Conservation (phyloP, 2,113 vertebrate species). For the Rhynchomys soricoides region DNA sequence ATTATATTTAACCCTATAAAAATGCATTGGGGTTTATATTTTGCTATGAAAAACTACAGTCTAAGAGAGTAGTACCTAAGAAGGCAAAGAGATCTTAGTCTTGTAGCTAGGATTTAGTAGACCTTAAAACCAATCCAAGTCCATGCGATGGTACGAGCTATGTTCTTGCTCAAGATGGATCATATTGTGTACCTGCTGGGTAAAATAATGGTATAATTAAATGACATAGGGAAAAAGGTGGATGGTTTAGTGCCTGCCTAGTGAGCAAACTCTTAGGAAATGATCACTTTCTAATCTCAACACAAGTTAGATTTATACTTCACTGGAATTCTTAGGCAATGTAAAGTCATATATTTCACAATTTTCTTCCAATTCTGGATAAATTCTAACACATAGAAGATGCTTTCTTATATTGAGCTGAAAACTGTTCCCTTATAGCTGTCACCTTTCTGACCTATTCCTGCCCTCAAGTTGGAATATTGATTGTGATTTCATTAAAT, state of each 20-base stretch:
- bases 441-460: slow-evolving; percentile 73
- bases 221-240: slow-evolving; percentile 14
- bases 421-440: slow-evolving; percentile 65
- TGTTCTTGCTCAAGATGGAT: not conserved
- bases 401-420: slow-evolving; percentile 65
- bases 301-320: slow-evolving; percentile 51
- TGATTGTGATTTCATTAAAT: slow-evolving; percentile 83
- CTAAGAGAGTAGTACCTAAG: not conserved
- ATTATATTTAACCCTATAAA: slow-evolving; percentile 28
- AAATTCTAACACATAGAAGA: slow-evolving; percentile 67
- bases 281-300: slow-evolving; percentile 26
- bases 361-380: slow-evolving; percentile 63
- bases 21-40: not conserved
- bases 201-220: not conserved
- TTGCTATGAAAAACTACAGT: not conserved
- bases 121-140: not conserved
- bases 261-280: not conserved
- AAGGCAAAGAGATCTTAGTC: not conserved
- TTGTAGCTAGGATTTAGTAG: not conserved
- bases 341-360: slow-evolving; percentile 46
- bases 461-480: slow-evolving; percentile 79
- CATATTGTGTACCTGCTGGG: not conserved
- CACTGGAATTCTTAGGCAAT: slow-evolving; percentile 49
- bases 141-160: not conserved
- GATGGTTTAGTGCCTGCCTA: not conserved